Percentiles rank a stretch among this genome's conserved stretches.
Evolutionary conservation across 2,113 vertebrate species (phyloP).

Genomic region (Hemiscyllium ocellatum): DNA sequence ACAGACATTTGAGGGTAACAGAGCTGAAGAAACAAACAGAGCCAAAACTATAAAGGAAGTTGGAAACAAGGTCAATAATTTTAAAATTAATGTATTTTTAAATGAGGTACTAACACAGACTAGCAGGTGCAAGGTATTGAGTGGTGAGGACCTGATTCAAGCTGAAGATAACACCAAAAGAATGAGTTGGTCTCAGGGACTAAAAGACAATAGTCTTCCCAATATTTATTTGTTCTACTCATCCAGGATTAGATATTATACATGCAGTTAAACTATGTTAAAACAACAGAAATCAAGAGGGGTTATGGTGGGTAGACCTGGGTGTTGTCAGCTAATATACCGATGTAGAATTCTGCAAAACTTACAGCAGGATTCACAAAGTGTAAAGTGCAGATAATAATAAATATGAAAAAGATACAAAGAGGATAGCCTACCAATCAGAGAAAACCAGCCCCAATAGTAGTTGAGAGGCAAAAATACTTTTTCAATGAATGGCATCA

Average conservation of each 20-base stretch:
- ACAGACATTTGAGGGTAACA: background rate
- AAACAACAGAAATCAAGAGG: background rate
- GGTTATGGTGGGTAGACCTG: background rate
- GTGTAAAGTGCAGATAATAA: background rate
- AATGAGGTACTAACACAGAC: background rate
- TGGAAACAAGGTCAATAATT: background rate
- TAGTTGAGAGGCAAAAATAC: background rate
- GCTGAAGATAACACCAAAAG: background rate
- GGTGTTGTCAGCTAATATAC: background rate
- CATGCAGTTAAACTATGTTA: background rate
- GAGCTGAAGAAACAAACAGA: background rate
- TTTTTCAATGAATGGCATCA: background rate
- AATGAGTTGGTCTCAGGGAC: background rate
- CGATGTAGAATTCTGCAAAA: background rate
- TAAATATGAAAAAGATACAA: background rate
- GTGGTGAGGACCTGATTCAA: too few relatives aligned
- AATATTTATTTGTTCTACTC: background rate
- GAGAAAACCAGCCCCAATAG: too few relatives aligned
- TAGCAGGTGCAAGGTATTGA: background rate
- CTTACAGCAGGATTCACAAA: background rate
- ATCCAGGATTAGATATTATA: background rate
- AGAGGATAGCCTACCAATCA: background rate
- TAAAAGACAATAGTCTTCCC: background rate
- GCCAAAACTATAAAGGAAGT: background rate
- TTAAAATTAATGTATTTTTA: background rate